Conservation (phyloP, 2,113 vertebrate species). For the Gorsachius goisagi region DNA sequence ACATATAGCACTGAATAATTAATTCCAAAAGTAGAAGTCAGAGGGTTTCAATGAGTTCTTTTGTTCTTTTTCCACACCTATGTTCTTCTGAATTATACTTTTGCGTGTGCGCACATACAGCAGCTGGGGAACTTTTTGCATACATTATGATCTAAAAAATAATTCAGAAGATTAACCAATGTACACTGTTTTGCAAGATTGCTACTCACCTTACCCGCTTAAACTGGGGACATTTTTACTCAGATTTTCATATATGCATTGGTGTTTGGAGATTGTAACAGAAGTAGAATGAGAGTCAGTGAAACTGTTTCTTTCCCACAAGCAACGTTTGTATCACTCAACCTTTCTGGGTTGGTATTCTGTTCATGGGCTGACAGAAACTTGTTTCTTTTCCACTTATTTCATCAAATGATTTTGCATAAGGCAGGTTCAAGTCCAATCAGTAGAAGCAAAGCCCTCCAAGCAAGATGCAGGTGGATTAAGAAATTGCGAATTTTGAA, state of each 20-base stretch:
- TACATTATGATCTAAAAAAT: neutral
- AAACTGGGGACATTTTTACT: neutral
- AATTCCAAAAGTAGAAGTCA: neutral
- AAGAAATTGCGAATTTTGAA: neutral
- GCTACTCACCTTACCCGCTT: neutral
- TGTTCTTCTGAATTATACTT: neutral
- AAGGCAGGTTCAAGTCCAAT: neutral
- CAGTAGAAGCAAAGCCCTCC: neutral
- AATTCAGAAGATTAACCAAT: neutral
- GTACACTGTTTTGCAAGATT: neutral
- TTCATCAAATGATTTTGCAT: neutral
- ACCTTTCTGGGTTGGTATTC: neutral
- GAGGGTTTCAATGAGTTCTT: neutral
- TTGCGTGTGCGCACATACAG: neutral
- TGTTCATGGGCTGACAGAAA: neutral
- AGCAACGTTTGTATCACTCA: neutral
- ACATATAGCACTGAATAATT: neutral
- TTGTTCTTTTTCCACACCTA: neutral
- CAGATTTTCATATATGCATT: neutral
- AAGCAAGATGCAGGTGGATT: neutral
- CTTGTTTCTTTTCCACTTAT: neutral
- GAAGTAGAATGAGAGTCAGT: neutral
- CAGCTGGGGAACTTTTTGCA: neutral
- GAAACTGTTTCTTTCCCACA: neutral
- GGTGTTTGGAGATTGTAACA: neutral